A percentile compares a stretch with the other conserved stretches of the same genome.
These are phyloP conservation scores for Gnathonemus longibarbis DNA, from an alignment of 2,113 vertebrate species.

Conservation along the genomic window DNA sequence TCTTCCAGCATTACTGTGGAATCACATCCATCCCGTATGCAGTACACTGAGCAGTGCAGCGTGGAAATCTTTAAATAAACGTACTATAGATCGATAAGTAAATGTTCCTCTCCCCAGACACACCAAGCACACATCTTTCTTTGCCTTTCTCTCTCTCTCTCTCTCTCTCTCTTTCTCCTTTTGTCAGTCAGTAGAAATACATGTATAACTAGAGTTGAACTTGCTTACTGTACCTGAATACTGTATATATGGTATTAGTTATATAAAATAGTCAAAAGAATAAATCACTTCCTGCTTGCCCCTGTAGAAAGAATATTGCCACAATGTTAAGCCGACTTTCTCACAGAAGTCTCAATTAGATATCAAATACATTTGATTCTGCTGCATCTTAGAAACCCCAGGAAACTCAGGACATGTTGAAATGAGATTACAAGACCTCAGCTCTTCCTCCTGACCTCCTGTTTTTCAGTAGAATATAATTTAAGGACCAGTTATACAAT, in stretches of 20 bases:
- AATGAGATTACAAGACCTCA: background rate
- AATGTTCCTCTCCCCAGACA: slow-evolving; percentile 11
- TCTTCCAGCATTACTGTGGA: background rate
- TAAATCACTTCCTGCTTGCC: background rate
- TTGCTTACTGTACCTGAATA: background rate
- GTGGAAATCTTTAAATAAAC: slow-evolving; percentile 23
- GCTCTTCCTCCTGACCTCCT: background rate
- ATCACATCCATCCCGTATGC: background rate
- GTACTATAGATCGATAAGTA: slow-evolving; percentile 9
- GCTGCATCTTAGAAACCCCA: background rate
- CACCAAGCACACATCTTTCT: background rate
- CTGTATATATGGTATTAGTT: background rate
- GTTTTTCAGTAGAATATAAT: background rate
- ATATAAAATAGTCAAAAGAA: background rate
- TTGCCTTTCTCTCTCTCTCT: background rate
- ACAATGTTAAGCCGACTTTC: background rate
- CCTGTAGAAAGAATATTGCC: background rate
- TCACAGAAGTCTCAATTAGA: background rate
- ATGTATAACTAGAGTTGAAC: background rate
- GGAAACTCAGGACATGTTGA: background rate
- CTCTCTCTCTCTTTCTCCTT: background rate
- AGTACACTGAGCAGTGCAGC: background rate
- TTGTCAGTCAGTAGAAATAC: background rate
- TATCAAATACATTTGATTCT: background rate
- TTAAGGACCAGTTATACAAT: background rate